These are phyloP conservation scores for Cryptoleucopteryx plumbea DNA, from an alignment of 2,113 vertebrate species.

Conservation along the genomic window DNA sequence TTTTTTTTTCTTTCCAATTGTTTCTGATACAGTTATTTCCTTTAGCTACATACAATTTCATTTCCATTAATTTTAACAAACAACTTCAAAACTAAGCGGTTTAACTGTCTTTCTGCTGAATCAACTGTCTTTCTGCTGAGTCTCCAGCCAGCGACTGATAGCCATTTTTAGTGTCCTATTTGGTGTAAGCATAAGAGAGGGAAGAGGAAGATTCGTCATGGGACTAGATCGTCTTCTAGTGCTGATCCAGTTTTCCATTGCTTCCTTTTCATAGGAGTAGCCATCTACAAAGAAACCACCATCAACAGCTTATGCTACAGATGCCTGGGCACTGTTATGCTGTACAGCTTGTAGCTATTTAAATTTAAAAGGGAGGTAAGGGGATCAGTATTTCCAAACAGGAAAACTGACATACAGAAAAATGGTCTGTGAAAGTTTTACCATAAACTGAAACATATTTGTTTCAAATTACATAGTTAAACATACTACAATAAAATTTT, in stretches of 20 bases:
- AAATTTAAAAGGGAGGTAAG: background rate
- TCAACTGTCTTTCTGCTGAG: background rate
- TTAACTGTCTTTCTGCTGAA: conserved; percentile 29
- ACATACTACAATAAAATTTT: background rate
- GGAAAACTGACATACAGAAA: background rate
- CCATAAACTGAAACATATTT: background rate
- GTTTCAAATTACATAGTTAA: background rate
- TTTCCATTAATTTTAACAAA: background rate
- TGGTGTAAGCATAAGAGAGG: conserved; percentile 83
- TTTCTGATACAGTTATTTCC: background rate
- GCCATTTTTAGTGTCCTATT: conserved; percentile 96
- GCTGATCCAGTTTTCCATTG: conserved; percentile 89
- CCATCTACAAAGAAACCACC: conserved; percentile 80
- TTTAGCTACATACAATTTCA: background rate
- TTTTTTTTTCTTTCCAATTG: background rate
- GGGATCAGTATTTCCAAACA: background rate
- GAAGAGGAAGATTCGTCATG: conserved; percentile 93
- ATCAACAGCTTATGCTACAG: background rate
- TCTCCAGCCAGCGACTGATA: conserved; percentile 85
- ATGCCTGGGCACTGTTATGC: no score
- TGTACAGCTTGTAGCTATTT: background rate
- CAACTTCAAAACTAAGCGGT: background rate
- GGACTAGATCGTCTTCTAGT: conserved; percentile 88
- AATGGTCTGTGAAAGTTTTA: background rate
- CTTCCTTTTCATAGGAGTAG: conserved; percentile 92